These are phyloP conservation scores for Tenrec ecaudatus DNA, from an alignment of 2,113 vertebrate species.

Conservation along the genomic window DNA sequence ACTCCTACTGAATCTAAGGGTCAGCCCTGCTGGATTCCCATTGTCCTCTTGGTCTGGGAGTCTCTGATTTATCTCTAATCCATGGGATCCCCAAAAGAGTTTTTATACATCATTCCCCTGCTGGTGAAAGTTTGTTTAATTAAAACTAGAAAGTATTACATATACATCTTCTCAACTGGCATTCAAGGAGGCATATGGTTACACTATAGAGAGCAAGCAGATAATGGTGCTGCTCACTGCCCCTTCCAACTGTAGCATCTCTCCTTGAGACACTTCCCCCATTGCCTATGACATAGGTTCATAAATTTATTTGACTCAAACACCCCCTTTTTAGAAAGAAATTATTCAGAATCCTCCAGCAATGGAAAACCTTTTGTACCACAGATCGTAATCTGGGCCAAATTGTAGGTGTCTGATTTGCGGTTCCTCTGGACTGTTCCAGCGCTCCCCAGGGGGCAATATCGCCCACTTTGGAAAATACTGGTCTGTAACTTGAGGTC, in stretches of 20 bases:
- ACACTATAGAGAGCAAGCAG: not conserved
- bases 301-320: no score
- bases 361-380: no score
- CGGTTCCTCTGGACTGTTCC: no score
- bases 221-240: not conserved
- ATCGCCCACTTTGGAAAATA: no score
- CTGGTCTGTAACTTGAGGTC: not conserved
- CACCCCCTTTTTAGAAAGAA: no score
- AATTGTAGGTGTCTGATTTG: no score
- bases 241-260: not conserved
- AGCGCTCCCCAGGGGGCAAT: no score
- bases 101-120: slow-evolving; percentile 1
- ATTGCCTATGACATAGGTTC: not conserved
- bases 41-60: not conserved
- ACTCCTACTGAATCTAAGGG: not conserved
- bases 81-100: not conserved
- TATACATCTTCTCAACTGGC: not conserved
- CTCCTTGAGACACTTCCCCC: not conserved
- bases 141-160: slow-evolving; percentile 3
- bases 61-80: not conserved
- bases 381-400: no score
- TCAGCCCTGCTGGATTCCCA: not conserved
- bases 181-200: not conserved
- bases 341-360: no score
- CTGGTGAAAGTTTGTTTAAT: slow-evolving; percentile 18